phyloP scores from a whole-genome alignment of 2,888 invertebrate species.

The Lochmaea capreae region DNA sequence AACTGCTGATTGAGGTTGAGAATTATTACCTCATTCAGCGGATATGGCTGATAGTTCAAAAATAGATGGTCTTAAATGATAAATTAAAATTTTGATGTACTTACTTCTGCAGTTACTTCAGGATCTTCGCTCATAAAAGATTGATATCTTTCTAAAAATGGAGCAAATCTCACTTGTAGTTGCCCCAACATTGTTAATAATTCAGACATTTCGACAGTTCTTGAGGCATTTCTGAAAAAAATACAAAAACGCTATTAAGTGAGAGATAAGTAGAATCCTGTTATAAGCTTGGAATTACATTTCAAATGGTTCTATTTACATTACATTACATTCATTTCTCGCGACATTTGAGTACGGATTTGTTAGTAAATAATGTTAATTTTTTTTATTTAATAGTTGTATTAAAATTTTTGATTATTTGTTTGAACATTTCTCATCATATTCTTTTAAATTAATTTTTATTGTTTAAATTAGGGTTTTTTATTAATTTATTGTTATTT shows the following conservation, averaged over 20 bases:
- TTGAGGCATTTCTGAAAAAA: slow-evolving; percentile 58
- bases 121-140: slow-evolving; percentile 74
- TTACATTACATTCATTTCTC: no score
- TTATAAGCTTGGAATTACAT: neutral
- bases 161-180: slow-evolving; percentile 72
- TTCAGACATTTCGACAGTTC: slow-evolving; percentile 69
- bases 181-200: slow-evolving; percentile 68
- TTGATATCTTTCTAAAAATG: slow-evolving; percentile 75
- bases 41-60: slow-evolving; percentile 1
- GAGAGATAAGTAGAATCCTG: no score
- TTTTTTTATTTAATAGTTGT: no score
- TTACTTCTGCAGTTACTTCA: slow-evolving; percentile 60
- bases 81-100: neutral
- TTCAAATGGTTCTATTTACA: neutral
- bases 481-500: no score
- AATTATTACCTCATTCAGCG: neutral
- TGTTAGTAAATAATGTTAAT: no score
- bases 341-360: no score
- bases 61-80: neutral
- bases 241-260: neutral
- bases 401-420: no score
- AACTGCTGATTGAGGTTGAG: no score
- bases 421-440: no score
- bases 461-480: no score
- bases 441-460: no score